phyloP scores from a whole-genome alignment of 2,113 vertebrate genomes.

The Callocephalon fimbriatum region DNA sequence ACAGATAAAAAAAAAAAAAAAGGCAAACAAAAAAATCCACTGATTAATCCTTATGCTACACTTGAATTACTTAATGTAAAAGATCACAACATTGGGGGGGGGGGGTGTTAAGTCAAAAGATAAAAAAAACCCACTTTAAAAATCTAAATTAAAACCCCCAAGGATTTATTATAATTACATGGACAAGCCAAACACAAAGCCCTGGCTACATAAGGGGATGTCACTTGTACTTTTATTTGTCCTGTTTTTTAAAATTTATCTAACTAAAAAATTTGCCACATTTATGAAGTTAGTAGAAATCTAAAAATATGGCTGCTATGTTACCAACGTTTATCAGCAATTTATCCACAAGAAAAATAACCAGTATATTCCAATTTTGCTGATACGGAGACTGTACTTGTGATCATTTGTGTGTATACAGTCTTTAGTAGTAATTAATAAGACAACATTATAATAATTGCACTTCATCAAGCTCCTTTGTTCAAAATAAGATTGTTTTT shows the following conservation, averaged over 20 bases:
- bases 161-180: neutral
- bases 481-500: neutral
- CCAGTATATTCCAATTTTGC: neutral
- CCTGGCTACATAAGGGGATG: neutral
- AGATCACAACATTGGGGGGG: neutral
- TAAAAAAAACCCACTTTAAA: neutral
- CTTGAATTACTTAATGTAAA: neutral
- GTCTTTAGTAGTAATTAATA: neutral
- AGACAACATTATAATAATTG: neutral
- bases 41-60: neutral
- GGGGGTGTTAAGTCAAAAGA: neutral
- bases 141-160: neutral
- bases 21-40: neutral
- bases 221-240: neutral
- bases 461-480: neutral
- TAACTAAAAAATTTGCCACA: neutral
- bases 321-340: neutral
- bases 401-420: neutral
- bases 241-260: rapidly evolving
- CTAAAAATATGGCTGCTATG: slow-evolving; percentile 24
- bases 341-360: slow-evolving; percentile 24
- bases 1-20: neutral
- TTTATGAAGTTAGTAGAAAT: slow-evolving; percentile 3
- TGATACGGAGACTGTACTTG: neutral
- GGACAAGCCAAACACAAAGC: neutral